Evolutionary conservation across 2,888 invertebrate genomes (phyloP).

Genomic region (Tiphia femorata): DNA sequence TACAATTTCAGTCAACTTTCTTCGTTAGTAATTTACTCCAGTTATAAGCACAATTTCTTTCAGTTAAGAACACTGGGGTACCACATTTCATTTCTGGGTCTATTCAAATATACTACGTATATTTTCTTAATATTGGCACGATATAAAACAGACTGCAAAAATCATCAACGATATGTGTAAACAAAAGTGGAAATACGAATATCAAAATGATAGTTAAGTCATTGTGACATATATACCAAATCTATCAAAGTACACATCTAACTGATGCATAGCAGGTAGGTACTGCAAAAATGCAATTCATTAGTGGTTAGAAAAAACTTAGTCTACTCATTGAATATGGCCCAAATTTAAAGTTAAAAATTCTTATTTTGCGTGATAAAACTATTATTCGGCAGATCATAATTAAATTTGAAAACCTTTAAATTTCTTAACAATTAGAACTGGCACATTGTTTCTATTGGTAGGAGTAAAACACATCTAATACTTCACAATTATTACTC

Average conservation of each 20-base stretch:
- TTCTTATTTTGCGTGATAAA: too few species aligned
- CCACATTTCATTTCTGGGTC: too few species aligned
- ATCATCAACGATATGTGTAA: slow-evolving; percentile 7
- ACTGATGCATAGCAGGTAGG: slow-evolving; percentile 32
- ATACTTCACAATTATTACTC: slow-evolving; percentile 31
- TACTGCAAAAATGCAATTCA: slow-evolving; percentile 40
- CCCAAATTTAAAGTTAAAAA: slow-evolving; percentile 35
- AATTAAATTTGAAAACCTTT: too few species aligned
- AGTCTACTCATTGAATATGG: slow-evolving; percentile 43
- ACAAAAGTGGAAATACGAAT: slow-evolving; percentile 6
- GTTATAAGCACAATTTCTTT: too few species aligned
- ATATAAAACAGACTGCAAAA: slow-evolving; percentile 4
- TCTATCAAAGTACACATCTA: slow-evolving; percentile 27
- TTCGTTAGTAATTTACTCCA: too few species aligned
- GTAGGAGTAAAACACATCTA: too few species aligned
- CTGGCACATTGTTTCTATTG: not conserved
- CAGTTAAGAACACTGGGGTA: too few species aligned
- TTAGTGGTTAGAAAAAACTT: slow-evolving; percentile 25
- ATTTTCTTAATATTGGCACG: slow-evolving; percentile 3
- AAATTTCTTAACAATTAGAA: not conserved
- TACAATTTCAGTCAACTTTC: too few species aligned
- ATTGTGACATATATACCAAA: slow-evolving; percentile 20
- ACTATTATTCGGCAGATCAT: too few species aligned
- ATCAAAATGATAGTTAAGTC: slow-evolving; percentile 11
- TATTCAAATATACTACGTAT: too few species aligned